These are phyloP conservation scores for Atrina japonica DNA, from an alignment of 2,888 invertebrate species.

Conservation along the genomic window DNA sequence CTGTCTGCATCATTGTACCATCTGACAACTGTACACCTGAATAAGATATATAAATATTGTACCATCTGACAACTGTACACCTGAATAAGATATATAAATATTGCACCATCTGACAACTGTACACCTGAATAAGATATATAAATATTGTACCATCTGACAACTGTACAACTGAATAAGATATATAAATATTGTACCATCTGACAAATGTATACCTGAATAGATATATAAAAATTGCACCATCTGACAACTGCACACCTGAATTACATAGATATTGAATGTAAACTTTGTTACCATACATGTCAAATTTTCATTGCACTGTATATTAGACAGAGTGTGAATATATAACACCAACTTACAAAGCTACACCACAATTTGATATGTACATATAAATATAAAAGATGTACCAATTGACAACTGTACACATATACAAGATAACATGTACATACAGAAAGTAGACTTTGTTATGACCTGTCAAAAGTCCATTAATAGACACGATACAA, in stretches of 20 bases:
- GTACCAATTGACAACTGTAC: slow-evolving; percentile 53
- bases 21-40: slow-evolving; percentile 55
- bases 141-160: slow-evolving; percentile 52
- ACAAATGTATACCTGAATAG: too few species aligned
- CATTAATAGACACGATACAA: too few species aligned
- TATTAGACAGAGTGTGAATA: too few species aligned
- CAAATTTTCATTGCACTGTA: too few species aligned
- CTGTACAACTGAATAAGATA: slow-evolving; percentile 49
- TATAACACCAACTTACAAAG: slow-evolving; percentile 51
- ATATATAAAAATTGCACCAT: slow-evolving; percentile 4
- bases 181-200: too few species aligned
- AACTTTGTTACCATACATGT: too few species aligned
- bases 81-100: too few species aligned
- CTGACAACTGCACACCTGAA: slow-evolving; percentile 53
- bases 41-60: too few species aligned
- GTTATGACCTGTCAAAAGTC: too few species aligned
- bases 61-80: slow-evolving; percentile 52
- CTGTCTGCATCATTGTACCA: slow-evolving; percentile 46
- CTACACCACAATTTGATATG: slow-evolving; percentile 48
- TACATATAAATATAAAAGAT: too few species aligned
- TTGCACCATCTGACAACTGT: slow-evolving; percentile 51
- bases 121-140: slow-evolving; percentile 50
- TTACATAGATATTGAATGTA: not conserved
- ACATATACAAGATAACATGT: slow-evolving; percentile 46
- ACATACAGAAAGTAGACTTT: too few species aligned